A percentile compares a stretch with the other conserved stretches of the same genome.
These are phyloP conservation scores for Pluvianellus socialis DNA, from an alignment of 2,113 vertebrate species.

Conservation along the genomic window DNA sequence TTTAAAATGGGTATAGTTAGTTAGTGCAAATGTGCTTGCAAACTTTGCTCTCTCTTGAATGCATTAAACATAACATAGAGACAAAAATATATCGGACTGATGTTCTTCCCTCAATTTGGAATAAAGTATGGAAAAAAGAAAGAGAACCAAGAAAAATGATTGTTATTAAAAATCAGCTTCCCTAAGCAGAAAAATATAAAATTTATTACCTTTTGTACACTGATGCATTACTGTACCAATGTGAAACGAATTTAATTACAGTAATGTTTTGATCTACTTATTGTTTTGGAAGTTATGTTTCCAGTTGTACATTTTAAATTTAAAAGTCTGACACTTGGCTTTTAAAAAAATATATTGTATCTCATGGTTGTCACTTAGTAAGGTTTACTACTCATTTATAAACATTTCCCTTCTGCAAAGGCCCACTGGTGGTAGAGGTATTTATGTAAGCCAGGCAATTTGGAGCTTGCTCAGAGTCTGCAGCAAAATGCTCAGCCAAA, in stretches of 20 bases:
- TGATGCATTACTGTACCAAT: not conserved
- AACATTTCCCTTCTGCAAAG: not conserved
- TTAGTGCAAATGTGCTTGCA: not conserved
- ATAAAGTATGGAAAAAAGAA: not conserved
- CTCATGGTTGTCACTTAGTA: not conserved
- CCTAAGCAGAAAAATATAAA: not conserved
- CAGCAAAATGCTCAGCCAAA: conserved; percentile 25
- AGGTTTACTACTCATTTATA: not conserved
- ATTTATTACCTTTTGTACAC: not conserved
- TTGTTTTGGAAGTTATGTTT: not conserved
- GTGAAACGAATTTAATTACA: not conserved
- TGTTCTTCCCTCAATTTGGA: not conserved
- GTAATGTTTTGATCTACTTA: not conserved
- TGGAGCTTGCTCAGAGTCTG: not conserved
- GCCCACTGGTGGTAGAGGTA: not conserved
- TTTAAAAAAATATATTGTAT: not conserved
- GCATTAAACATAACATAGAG: not conserved
- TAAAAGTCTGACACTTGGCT: not conserved
- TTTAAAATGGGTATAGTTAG: not conserved
- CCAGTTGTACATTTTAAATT: not conserved
- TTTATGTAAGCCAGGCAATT: not conserved
- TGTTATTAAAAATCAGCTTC: not conserved
- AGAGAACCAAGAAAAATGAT: not conserved
- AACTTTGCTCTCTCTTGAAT: not conserved
- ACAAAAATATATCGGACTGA: not conserved